Percentiles rank a stretch among this genome's conserved stretches.
phyloP scores from a whole-genome alignment of 1,140 invertebrate genomes.

The Camponotus pennsylvanicus region DNA sequence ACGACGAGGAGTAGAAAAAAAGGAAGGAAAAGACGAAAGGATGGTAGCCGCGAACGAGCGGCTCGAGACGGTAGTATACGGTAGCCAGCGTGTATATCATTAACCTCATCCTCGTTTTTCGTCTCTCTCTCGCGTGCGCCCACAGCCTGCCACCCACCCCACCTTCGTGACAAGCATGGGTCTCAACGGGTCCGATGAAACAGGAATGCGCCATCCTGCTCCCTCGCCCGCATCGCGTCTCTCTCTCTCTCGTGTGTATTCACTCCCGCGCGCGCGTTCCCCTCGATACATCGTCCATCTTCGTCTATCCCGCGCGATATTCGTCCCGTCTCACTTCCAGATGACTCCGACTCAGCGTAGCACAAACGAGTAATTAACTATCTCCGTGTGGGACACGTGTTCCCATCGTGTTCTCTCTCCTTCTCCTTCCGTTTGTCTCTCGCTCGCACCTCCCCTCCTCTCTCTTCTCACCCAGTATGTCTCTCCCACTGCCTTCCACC shows the following conservation, averaged over 20 bases:
- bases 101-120: conserved; percentile 85
- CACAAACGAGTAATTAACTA: conserved; percentile 86
- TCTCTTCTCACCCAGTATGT: background rate
- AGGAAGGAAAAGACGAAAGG: conserved; percentile 51
- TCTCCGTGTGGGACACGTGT: conserved; percentile 84
- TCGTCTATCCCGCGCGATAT: conserved; percentile 31
- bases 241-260: background rate
- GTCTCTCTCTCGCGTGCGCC: conserved; percentile 65
- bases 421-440: conserved; percentile 39
- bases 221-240: conserved; percentile 59
- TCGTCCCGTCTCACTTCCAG: conserved; percentile 55
- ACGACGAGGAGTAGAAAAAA: background rate
- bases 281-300: conserved; percentile 52
- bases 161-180: conserved; percentile 64
- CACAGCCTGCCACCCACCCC: conserved; percentile 54
- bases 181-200: conserved; percentile 75
- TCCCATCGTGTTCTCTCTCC: conserved; percentile 71
- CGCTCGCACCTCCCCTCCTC: conserved; percentile 22
- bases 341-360: conserved; percentile 65
- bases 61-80: conserved; percentile 77
- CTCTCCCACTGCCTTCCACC: conserved; percentile 19
- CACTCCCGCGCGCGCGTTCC: background rate
- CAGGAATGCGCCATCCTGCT: conserved; percentile 73
- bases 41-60: conserved; percentile 75
- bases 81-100: conserved; percentile 84